A percentile compares a stretch with the other conserved stretches of the same genome.
phyloP scores from a whole-genome alignment of 2,113 vertebrate species.

The Passer domesticus region DNA sequence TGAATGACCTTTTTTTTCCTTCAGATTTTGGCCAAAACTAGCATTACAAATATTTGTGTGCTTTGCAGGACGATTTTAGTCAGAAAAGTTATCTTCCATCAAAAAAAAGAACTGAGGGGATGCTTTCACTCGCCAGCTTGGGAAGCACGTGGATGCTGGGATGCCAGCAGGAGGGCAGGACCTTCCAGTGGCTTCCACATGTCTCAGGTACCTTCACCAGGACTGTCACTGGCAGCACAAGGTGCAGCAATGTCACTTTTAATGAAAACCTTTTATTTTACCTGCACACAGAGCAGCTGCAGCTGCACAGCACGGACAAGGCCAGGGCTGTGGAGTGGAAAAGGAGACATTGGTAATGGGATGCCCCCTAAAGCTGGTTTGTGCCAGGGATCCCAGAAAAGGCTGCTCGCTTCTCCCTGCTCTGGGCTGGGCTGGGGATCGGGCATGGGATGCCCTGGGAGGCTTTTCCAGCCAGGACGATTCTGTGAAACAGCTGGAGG shows the following conservation, averaged over 20 bases:
- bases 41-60: neutral
- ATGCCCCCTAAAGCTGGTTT: neutral
- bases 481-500: neutral
- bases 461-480: neutral
- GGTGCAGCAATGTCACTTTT: conserved; percentile 64
- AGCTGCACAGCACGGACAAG: neutral
- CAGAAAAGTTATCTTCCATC: neutral
- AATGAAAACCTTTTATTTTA: conserved; percentile 69
- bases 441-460: neutral
- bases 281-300: conserved; percentile 48
- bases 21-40: neutral
- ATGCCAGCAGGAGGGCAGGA: neutral
- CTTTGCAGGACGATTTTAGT: neutral
- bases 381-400: neutral
- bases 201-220: conserved; percentile 13
- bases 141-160: neutral
- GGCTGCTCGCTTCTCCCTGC: neutral
- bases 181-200: neutral
- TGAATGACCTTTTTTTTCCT: neutral
- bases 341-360: neutral
- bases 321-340: neutral
- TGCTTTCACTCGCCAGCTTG: neutral
- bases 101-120: neutral
- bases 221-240: conserved; percentile 55
- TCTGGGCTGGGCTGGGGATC: neutral